Evolutionary conservation across 2,797 vertebrate species (phyloP), one percentile per base, ranked within the genome.

Genomic region (Valencia hispanica): DNA sequence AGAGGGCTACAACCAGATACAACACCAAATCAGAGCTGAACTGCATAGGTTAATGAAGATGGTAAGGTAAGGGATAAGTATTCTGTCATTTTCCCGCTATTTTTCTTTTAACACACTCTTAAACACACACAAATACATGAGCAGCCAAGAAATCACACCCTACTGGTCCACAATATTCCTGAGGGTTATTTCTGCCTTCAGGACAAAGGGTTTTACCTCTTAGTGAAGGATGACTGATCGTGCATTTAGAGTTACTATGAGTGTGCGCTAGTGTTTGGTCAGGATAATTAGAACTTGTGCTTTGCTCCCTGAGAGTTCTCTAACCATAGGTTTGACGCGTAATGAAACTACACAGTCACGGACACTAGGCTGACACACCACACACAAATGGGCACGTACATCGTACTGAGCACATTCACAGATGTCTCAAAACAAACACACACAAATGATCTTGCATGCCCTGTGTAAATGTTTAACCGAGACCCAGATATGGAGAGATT

Each of bases 231-330:
- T 80, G 87, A 84, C 83, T 55, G 74, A 80, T 81, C 72, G 79
- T 82, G 86, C 80, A 68, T 45, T 25, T 45, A n/a, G 47, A 45
- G 74, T 86, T 53, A 82, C 71, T 84, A 14, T 74, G 48, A 43
- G 27, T 1, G 32, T 71, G 78, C 74, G 72, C 77, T 84, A 84
- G 85, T 84, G 81, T 80, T 81, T 88, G 86, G 84, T 84, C 85
- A 84, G 85, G 86, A 93, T 93, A 94, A 93, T 93, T 93, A 94
- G 88, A 93, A 91, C 89, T 91, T 93, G 85, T 85, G 89, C 85
- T 89, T 84, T 88, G 77, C 91, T 93, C 90, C 84, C 88, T 88
- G 82, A 86, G 86, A 90, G 87, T 82, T 87, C 77, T 91, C 84
- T 87, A 91, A 93, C 88, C 89, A 87, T 90, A 93, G 88, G 91